Evolutionary conservation across 2,113 vertebrate species (phyloP).

Genomic region (Elgaria multicarinata): DNA sequence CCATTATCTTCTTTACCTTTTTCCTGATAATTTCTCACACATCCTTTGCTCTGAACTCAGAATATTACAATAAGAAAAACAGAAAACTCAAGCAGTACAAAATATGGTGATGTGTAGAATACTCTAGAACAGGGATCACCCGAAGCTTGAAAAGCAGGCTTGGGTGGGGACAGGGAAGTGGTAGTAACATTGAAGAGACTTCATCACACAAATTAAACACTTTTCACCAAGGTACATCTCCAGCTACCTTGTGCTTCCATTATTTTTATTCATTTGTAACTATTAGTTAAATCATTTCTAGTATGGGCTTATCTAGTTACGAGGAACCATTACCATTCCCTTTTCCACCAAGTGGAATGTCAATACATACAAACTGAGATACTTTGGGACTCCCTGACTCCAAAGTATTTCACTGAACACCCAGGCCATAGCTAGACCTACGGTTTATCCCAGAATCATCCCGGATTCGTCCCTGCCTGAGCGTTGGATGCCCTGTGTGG

Average conservation of each 20-base stretch:
- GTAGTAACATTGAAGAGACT: background rate
- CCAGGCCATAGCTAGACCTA: too few relatives aligned
- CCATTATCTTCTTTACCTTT: background rate
- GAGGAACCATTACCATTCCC: background rate
- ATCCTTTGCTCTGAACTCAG: background rate
- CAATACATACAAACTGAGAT: background rate
- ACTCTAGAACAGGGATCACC: background rate
- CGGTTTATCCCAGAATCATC: too few relatives aligned
- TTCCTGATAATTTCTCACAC: background rate
- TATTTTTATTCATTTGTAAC: background rate
- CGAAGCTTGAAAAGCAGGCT: background rate
- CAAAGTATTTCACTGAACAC: background rate
- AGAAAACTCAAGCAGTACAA: background rate
- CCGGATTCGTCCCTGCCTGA: too few relatives aligned
- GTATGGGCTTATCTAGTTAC: background rate
- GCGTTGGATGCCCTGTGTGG: too few relatives aligned
- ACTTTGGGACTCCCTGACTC: background rate
- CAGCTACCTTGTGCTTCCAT: background rate
- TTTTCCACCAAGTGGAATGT: background rate
- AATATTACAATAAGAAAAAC: background rate
- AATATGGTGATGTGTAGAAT: background rate
- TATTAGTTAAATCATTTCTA: background rate
- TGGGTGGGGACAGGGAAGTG: background rate
- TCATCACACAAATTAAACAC: background rate
- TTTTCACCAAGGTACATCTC: background rate